phyloP scores from a whole-genome alignment of 2,113 vertebrate species.

The Melanerpes formicivorus region DNA sequence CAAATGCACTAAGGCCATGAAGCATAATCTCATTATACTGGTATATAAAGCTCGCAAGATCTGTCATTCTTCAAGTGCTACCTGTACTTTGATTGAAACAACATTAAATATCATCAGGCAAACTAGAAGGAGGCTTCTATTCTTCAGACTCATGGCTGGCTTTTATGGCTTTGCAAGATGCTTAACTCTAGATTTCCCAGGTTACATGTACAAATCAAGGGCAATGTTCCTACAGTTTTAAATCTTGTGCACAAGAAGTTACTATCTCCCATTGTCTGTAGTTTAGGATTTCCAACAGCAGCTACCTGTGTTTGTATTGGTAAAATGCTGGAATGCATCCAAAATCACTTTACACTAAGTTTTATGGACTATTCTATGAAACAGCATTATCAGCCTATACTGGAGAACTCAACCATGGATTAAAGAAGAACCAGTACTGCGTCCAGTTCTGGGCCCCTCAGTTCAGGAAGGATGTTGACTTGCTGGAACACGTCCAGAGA shows the following conservation, averaged over 20 bases:
- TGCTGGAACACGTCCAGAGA: no score
- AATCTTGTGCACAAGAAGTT: slow-evolving; percentile 40
- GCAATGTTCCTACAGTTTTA: slow-evolving; percentile 41
- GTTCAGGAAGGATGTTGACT: no score
- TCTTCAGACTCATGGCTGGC: slow-evolving; percentile 18
- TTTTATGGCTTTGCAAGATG: slow-evolving; percentile 26
- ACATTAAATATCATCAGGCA: slow-evolving; percentile 44
- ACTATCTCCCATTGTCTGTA: slow-evolving; percentile 40
- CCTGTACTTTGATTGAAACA: slow-evolving; percentile 67
- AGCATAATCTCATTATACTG: slow-evolving; percentile 57
- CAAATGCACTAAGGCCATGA: slow-evolving; percentile 56
- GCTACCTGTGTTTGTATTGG: not conserved
- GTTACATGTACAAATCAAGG: slow-evolving; percentile 29
- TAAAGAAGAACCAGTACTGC: not conserved
- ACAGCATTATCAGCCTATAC: not conserved
- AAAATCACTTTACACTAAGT: slow-evolving; percentile 5
- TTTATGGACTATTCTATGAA: not conserved
- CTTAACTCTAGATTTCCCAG: slow-evolving; percentile 57
- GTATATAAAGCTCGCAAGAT: slow-evolving; percentile 40
- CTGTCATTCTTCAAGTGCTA: slow-evolving; percentile 50
- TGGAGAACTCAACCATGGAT: not conserved
- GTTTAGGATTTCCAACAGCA: slow-evolving; percentile 1
- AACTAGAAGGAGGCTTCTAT: not conserved
- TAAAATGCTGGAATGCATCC: not conserved
- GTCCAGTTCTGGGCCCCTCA: no score